Base-by-base conservation (phyloP, 1,140 invertebrate species). In the Ceratoteleas bidentatus region DNA sequence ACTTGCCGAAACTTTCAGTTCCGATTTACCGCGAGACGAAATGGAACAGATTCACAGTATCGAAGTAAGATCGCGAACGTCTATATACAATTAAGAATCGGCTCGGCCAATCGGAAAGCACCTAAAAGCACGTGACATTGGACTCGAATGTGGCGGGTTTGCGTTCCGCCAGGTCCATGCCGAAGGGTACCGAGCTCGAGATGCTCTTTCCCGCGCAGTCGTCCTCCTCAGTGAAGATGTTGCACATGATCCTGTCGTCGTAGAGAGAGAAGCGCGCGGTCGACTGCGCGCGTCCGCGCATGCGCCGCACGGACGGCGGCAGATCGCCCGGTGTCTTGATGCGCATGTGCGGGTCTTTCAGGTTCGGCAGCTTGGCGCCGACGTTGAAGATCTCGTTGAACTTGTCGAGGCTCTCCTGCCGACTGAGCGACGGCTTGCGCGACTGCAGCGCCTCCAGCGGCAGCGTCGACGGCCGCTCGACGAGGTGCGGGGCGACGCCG, bases 241-340 rank as follows among this genome's bases (percentile, higher is more conserved):
- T 92, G 68, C 92, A 92, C 96, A 97, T 97, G 92, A 97, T 96
- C 34, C 96, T 92, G 85, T 97, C 96, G 85, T 97, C 96, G 86
- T 97, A 97, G 3, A 97, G 88, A 11, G 96, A 97, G 81, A 97
- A 94, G 69, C 96, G 93, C 9, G 92, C 91, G 0, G 85, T 94
- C 92, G 75, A 84, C 40, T 88, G 88, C 40, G 84, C 83, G 6
- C 87, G 85, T 8, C 94, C 92, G 38, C 95, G 91, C 11, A 94
- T 93, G 80, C 94, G 93, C 9, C 95, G 84, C 2, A 96, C 94
- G 0, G 95, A 95, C 0, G 95, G 94, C 5, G 96, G 96, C 0
- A 97, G 92, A 87, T 96, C 95, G 0, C 96, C 95, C 0, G 96
- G 96, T 0, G 96, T 97, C 88, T 97, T 97, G 2, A 97, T 94